These are phyloP conservation scores for Uropsilus gracilis DNA, from an alignment of 2,113 vertebrate genomes.

Conservation along the genomic window DNA sequence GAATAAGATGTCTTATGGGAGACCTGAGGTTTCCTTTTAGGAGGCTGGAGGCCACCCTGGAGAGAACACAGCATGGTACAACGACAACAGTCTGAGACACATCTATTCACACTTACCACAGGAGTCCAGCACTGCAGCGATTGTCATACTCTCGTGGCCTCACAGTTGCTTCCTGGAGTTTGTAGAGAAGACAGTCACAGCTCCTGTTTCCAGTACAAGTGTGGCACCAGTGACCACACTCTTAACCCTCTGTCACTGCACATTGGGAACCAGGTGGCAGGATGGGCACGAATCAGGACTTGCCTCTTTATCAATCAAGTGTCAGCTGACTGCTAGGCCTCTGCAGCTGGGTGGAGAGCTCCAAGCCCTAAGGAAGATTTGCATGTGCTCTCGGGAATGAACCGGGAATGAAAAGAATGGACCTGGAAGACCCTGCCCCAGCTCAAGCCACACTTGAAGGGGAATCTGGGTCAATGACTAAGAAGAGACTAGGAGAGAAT, in stretches of 20 bases:
- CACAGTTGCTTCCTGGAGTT: not conserved
- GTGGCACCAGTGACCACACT: not conserved
- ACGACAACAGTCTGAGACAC: not conserved
- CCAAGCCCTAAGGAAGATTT: not conserved
- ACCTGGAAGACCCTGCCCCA: not conserved
- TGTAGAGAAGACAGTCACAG: not conserved
- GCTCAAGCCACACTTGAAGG: not conserved
- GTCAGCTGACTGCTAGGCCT: not conserved
- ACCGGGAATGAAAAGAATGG: not conserved
- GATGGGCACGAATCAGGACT: not conserved
- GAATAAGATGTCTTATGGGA: not conserved
- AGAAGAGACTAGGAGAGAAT: not conserved
- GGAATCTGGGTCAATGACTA: not conserved
- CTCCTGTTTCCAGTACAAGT: not conserved
- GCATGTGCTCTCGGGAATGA: not conserved
- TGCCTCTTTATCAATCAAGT: constrained; percentile 14
- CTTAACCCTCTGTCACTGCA: not conserved
- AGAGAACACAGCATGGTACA: not conserved
- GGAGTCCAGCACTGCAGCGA: not conserved
- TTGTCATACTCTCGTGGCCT: not conserved
- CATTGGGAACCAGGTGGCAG: not conserved
- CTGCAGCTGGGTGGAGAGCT: not conserved
- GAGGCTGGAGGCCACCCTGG: not conserved
- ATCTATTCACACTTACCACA: not conserved
- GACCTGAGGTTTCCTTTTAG: not conserved